phyloP scores from a whole-genome alignment of 1,140 invertebrate genomes.

The Micrasema longulum region DNA sequence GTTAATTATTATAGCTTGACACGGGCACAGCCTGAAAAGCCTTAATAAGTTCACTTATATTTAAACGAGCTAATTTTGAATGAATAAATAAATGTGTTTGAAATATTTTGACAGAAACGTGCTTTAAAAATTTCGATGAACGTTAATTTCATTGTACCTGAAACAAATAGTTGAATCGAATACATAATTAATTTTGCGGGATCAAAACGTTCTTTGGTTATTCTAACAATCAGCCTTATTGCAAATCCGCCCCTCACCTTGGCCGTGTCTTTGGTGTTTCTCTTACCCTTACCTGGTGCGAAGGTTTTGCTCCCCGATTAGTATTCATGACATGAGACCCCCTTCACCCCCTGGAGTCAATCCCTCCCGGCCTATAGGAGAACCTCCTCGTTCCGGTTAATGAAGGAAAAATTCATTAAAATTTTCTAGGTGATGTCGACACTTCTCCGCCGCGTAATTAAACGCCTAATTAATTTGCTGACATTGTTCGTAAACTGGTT shows the following conservation, averaged over 20 bases:
- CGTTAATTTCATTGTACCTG: too few relatives aligned
- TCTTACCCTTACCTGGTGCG: neutral
- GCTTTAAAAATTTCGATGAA: too few relatives aligned
- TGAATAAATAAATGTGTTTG: too few relatives aligned
- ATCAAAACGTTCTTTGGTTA: neutral
- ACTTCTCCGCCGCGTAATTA: conserved; percentile 20
- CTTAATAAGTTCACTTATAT: too few relatives aligned
- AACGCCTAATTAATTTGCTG: conserved; percentile 23
- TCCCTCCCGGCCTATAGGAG: neutral
- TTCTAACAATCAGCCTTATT: neutral
- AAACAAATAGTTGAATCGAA: too few relatives aligned
- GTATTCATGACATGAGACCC: neutral
- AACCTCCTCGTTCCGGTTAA: conserved; percentile 5
- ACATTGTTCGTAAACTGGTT: conserved; percentile 7
- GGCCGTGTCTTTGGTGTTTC: too few relatives aligned
- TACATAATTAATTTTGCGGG: too few relatives aligned
- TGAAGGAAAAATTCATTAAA: conserved; percentile 30
- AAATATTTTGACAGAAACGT: too few relatives aligned
- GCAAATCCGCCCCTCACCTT: too few relatives aligned
- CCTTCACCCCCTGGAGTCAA: neutral
- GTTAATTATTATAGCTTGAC: too few relatives aligned
- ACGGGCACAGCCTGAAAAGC: too few relatives aligned
- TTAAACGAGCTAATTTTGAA: too few relatives aligned
- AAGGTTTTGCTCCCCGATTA: neutral
- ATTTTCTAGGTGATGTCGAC: conserved; percentile 27